phyloP scores from a whole-genome alignment of 2,113 vertebrate species.

The Campylomormyrus tamandua region DNA sequence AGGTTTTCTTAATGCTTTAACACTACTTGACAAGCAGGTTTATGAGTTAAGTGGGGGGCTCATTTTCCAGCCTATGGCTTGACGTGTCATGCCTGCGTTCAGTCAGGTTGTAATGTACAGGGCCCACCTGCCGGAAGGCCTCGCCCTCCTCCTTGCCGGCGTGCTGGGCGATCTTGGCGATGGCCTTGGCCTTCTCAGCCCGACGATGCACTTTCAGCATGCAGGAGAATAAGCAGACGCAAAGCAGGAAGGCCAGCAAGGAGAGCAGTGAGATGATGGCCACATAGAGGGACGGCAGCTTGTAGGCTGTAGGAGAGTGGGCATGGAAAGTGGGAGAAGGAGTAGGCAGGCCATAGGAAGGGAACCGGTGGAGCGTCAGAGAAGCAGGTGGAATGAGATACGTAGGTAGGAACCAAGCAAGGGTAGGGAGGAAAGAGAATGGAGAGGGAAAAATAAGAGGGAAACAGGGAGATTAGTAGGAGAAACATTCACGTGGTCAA shows the following conservation, averaged over 20 bases:
- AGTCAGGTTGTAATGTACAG: not conserved
- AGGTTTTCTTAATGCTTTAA: not conserved
- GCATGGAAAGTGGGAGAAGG: not conserved
- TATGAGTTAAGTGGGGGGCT: not conserved
- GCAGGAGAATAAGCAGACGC: conserved; percentile 63
- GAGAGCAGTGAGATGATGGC: conserved; percentile 60
- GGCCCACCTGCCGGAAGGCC: conserved; percentile 61
- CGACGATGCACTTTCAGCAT: conserved; percentile 62
- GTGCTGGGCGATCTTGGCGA: conserved; percentile 59
- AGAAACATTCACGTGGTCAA: not conserved
- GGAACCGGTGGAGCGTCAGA: not conserved
- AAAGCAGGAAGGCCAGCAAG: conserved; percentile 59
- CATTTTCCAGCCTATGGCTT: not conserved
- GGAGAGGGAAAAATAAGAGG: conserved; percentile 16
- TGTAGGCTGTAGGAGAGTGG: conserved; percentile 47
- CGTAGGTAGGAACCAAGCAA: not conserved
- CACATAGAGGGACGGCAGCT: conserved; percentile 54
- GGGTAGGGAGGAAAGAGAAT: not conserved
- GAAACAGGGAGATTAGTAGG: not conserved
- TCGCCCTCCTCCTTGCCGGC: conserved; percentile 63
- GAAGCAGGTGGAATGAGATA: not conserved
- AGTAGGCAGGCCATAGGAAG: not conserved
- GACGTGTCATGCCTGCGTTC: not conserved
- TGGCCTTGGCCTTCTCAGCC: conserved; percentile 53
- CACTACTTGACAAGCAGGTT: not conserved